Conservation (phyloP, 1,140 invertebrate genomes). For the Drosophila truncata region DNA sequence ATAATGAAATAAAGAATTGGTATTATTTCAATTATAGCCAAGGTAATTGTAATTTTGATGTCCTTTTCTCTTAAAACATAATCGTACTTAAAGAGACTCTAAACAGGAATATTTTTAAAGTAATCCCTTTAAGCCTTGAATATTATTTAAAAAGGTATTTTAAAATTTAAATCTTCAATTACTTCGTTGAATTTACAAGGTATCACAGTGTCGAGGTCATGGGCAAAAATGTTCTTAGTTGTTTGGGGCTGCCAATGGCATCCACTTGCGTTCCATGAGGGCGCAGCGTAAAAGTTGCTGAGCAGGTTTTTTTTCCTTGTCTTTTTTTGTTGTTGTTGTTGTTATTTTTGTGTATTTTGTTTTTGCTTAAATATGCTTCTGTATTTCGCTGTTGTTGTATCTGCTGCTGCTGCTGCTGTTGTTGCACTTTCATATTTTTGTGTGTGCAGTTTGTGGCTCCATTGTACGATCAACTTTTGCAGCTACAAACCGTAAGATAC, state of each 20-base stretch:
- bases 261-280: constrained; percentile 71
- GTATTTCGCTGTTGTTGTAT: constrained; percentile 12
- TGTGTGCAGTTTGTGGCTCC: constrained; percentile 43
- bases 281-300: constrained; percentile 73
- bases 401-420: constrained; percentile 38
- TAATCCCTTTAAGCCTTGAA: neutral
- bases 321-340: constrained; percentile 4
- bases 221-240: constrained; percentile 9
- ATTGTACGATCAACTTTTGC: constrained; percentile 60
- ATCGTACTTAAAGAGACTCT: too few relatives aligned
- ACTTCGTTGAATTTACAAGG: neutral
- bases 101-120: neutral
- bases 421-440: constrained; percentile 77
- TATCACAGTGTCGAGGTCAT: neutral
- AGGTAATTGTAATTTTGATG: neutral
- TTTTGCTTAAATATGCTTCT: constrained; percentile 35
- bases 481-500: constrained; percentile 53
- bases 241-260: constrained; percentile 48
- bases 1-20: too few relatives aligned
- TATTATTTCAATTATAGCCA: neutral
- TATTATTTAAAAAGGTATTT: neutral
- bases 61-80: neutral
- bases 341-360: neutral
- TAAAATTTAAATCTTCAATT: neutral
- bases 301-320: constrained; percentile 59